Conservation (phyloP, 2,797 vertebrate genomes). For the Amazona finschi region DNA sequence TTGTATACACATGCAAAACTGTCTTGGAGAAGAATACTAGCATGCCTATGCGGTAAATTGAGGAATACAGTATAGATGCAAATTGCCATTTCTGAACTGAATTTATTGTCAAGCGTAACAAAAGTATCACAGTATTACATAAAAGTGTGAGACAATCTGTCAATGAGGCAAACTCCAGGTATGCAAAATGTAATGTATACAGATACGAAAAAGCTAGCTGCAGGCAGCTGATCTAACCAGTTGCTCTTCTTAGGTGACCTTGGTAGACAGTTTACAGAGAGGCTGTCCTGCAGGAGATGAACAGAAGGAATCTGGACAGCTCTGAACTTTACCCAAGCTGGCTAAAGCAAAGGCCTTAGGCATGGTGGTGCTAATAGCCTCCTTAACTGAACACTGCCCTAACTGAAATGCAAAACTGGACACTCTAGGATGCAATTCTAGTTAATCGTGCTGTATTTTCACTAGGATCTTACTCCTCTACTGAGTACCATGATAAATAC, state of each 20-base stretch:
- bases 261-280: neutral
- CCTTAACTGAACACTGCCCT: neutral
- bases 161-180: neutral
- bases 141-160: neutral
- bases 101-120: slow-evolving; percentile 25
- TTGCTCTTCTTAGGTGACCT: neutral
- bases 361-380: neutral
- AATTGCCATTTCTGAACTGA: neutral
- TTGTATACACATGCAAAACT: neutral
- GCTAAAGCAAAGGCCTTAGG: neutral
- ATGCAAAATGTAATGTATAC: neutral
- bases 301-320: neutral
- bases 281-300: neutral
- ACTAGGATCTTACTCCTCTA: neutral
- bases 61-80: neutral
- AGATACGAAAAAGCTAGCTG: neutral
- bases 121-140: neutral
- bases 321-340: neutral
- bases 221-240: neutral
- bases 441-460: neutral
- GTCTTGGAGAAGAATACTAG: neutral
- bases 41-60: neutral
- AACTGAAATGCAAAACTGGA: neutral
- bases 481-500: neutral
- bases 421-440: neutral